Evolutionary conservation across 2,888 invertebrate species (phyloP).

Genomic region (Venusia cambrica): DNA sequence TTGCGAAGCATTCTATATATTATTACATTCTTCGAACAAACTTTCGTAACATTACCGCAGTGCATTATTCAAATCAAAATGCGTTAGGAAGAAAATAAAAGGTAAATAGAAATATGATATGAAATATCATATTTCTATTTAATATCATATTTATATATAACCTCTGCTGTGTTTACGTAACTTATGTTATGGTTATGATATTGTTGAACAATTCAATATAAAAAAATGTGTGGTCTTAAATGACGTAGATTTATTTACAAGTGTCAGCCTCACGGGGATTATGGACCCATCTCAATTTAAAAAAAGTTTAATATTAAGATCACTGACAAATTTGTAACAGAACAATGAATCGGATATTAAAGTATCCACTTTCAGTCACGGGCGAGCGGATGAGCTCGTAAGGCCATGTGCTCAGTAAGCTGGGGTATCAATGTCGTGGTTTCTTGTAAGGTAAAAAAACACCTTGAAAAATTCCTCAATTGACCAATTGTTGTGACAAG

Average conservation of each 20-base stretch:
- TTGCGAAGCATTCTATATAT: constrained; percentile 30
- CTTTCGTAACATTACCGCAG: constrained; percentile 24
- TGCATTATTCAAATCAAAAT: constrained; percentile 27
- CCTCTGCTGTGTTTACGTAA: constrained; percentile 20
- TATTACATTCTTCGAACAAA: constrained; percentile 40
- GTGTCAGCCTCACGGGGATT: constrained; percentile 64
- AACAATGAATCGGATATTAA: constrained; percentile 80
- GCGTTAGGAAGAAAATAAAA: constrained; percentile 21
- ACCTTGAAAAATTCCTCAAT: no score
- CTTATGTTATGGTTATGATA: constrained; percentile 17
- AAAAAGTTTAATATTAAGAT: constrained; percentile 79
- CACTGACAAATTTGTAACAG: constrained; percentile 82
- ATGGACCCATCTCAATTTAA: constrained; percentile 74
- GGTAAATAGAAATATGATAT: constrained; percentile 28
- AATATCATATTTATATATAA: no score
- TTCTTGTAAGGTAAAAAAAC: constrained; percentile 15
- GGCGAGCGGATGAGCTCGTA: constrained; percentile 66
- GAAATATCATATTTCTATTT: no score
- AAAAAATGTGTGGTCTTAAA: constrained; percentile 68
- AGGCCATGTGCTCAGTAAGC: constrained; percentile 46
- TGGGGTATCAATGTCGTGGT: constrained; percentile 25
- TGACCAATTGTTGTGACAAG: no score
- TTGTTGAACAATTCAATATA: constrained; percentile 33
- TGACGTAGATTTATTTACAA: constrained; percentile 69
- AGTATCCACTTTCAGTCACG: constrained; percentile 78